These are phyloP conservation scores for Cephus sareptanus DNA, from an alignment of 2,888 invertebrate species.

Conservation along the genomic window DNA sequence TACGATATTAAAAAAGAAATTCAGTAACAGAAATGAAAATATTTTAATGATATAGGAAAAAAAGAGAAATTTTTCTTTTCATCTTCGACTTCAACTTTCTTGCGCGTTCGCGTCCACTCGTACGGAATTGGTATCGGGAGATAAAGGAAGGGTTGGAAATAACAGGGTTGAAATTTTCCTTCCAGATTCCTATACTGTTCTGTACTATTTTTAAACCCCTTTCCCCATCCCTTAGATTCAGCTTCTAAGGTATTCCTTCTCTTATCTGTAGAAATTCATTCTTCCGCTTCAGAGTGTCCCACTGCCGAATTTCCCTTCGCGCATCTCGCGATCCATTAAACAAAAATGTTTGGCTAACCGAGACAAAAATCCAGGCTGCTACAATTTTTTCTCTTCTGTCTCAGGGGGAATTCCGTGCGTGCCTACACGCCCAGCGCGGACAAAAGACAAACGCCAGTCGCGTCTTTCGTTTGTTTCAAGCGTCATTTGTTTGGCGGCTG, in stretches of 20 bases:
- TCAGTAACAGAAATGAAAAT: not conserved
- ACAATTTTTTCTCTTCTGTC: constrained; percentile 13
- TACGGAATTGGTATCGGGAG: not conserved
- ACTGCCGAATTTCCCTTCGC: constrained; percentile 9
- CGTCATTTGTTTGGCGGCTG: constrained; percentile 63
- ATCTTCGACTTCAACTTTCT: not conserved
- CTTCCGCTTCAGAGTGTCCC: constrained; percentile 25
- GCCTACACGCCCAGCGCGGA: constrained; percentile 48
- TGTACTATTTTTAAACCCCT: not conserved
- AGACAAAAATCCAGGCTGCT: constrained; percentile 59
- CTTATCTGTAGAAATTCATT: constrained; percentile 18
- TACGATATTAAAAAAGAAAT: not conserved
- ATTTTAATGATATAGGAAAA: not conserved
- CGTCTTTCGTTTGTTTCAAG: constrained; percentile 66
- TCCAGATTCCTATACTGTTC: not conserved
- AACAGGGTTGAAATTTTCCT: not conserved
- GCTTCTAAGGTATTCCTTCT: not conserved
- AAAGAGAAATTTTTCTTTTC: not conserved
- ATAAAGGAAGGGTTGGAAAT: not conserved
- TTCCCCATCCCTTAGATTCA: not conserved
- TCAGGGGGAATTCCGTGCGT: constrained; percentile 27
- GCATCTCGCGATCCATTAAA: constrained; percentile 61
- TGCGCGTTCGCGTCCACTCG: not conserved
- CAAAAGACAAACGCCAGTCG: constrained; percentile 60
- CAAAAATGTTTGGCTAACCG: constrained; percentile 64